Conservation (phyloP, 2,888 invertebrate species). For the Acleris laterana region DNA sequence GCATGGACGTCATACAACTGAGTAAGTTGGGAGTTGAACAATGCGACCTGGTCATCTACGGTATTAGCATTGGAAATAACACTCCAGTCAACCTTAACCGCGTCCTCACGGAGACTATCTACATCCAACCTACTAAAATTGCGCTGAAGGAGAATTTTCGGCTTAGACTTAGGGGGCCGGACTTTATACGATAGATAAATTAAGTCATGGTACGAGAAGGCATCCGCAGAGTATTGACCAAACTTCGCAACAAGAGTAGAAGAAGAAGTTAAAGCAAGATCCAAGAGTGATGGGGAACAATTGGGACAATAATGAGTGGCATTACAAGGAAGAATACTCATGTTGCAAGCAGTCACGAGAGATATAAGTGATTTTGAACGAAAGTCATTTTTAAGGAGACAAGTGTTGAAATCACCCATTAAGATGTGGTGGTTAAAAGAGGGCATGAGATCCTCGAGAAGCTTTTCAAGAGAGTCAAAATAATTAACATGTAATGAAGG, state of each 20-base stretch:
- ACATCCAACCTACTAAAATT: not conserved
- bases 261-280: conserved; percentile 1
- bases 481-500: too few species aligned
- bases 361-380: not conserved
- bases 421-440: too few species aligned
- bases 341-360: not conserved
- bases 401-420: not conserved
- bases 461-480: too few species aligned
- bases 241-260: not conserved
- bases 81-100: not conserved
- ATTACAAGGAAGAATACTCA: not conserved
- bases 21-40: not conserved
- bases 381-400: not conserved
- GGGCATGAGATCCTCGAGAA: too few species aligned
- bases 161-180: not conserved
- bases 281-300: not conserved
- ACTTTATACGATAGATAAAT: not conserved
- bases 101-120: not conserved
- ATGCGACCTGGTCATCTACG: not conserved
- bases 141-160: not conserved
- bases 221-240: not conserved
- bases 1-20: conserved; percentile 6
- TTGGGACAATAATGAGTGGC: conserved; percentile 5
- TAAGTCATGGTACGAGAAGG: not conserved
- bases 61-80: not conserved